Conservation (phyloP, 2,113 vertebrate genomes). For the Herpailurus yagouaroundi region DNA sequence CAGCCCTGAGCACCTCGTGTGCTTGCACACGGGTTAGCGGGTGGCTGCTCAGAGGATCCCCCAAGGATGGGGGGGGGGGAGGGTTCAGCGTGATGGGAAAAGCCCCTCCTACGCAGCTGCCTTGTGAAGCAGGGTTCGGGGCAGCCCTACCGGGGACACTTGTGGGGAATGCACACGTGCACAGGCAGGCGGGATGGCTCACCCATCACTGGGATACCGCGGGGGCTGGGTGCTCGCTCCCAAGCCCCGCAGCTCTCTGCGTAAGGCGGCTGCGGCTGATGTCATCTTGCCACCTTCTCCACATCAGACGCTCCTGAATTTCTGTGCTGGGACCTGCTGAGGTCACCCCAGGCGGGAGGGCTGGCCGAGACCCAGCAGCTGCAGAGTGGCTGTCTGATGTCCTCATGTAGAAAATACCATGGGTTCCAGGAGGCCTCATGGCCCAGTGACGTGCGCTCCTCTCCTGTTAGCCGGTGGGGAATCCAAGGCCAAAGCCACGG, state of each 20-base stretch:
- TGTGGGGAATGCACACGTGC: neutral
- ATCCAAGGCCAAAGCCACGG: neutral
- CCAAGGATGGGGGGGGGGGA: too few species aligned
- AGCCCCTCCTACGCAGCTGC: neutral
- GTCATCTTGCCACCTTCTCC: accelerated
- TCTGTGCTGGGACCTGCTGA: accelerated
- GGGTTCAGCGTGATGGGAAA: neutral
- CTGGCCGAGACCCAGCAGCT: neutral
- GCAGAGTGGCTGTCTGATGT: too few species aligned
- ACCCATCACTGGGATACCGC: accelerated
- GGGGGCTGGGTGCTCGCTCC: neutral
- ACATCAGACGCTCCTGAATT: neutral
- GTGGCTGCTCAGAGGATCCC: neutral
- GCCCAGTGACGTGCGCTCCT: too few species aligned
- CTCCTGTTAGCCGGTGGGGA: neutral
- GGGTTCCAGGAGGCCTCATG: neutral
- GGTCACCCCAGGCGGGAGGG: neutral
- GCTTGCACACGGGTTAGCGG: accelerated
- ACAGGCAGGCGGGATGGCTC: neutral
- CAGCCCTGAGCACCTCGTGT: neutral
- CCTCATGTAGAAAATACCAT: neutral
- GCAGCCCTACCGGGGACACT: accelerated
- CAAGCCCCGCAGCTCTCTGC: accelerated
- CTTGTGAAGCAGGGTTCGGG: neutral
- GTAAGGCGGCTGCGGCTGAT: neutral